Evolutionary conservation across 2,888 invertebrate genomes (phyloP), one percentile per base, ranked within the genome.

Genomic region (Sphaeridia pumilis): DNA sequence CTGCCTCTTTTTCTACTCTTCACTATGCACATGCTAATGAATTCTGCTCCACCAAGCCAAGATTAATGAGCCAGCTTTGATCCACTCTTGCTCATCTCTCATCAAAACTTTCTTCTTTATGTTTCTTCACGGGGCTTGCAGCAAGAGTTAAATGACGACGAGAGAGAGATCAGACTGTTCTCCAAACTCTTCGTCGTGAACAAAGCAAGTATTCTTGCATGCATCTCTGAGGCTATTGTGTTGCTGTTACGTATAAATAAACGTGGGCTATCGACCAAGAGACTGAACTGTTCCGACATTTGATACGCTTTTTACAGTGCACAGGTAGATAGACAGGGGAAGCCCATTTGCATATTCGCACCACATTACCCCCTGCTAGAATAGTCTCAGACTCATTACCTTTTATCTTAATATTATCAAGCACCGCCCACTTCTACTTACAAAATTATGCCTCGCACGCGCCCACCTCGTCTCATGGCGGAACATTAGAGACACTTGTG

Each of bases 51-150:
- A 36, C 25, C 24, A 21, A 17, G 14, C 25, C 45, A 26, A 49
- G 49, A 54, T 54, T 48, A 54, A 54, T 44, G 45, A 54, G 35
- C 27, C 31, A n/a, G n/a, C n/a, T n/a, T n/a, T n/a, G n/a, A n/a
- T n/a, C n/a, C n/a, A n/a, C n/a, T n/a, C n/a, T n/a, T n/a, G n/a
- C n/a, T n/a, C n/a, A n/a, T n/a, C n/a, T n/a, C n/a, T n/a, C n/a
- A n/a, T n/a, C n/a, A n/a, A n/a, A n/a, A n/a, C 45, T 36, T 47
- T 35, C 47, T 47, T 36, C 24, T n/a, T n/a, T n/a, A n/a, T n/a
- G n/a, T n/a, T n/a, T n/a, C n/a, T n/a, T n/a, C n/a, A n/a, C n/a
- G n/a, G n/a, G n/a, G n/a, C n/a, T n/a, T n/a, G n/a, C 20, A 36
- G 34, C n/a, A 36, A 36, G 36, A 20, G 36, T 12, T 31, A n/a